Base-by-base conservation (phyloP, 1,140 invertebrate species). In the Zaprionus ghesquierei region DNA sequence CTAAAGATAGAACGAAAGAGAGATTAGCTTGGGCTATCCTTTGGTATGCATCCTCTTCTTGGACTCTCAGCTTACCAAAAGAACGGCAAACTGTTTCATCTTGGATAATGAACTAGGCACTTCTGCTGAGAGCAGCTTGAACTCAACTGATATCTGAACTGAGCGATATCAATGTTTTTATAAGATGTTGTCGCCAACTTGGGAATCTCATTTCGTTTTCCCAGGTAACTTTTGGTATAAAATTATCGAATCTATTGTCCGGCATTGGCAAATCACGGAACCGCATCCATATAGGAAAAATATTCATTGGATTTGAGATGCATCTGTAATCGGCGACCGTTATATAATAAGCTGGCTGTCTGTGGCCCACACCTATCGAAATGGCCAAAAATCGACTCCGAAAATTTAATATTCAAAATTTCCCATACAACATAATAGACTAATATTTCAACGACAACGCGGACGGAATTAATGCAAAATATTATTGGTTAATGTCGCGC, bases 251-350 rank as follows among this genome's bases (percentile, higher is more conserved):
- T 79, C 76, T 84, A 65, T 89, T 89, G 79, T 87, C 69, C 59
- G 13, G 55, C 31, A 71, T 90, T 90, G 74, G 25, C 89, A 90
- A 90, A 90, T 86, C 84, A 81, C 84, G 80, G 77, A 87, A 77
- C 66, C 65, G 78, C 78, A 56, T 78, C 56, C 70, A n/a, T n/a
- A n/a, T n/a, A n/a, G 61, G 58, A 64, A 68, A 63, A 59, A 64
- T 75, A 59, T 62, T 41, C 73, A 80, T n/a, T 46, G 41, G 41
- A 20, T 84, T 75, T 75, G 51, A 81, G 75, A 85, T 85, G 58
- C 80, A 89, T 59, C 63, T 13, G 15, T 35, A 46, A 41, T 46
- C 31, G 23, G 29, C 35, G 55, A 63, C 61, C 51, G 69, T 89
- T 89, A 89, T 89, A 69, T 89, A 86, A 63, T 87, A 89, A 89